Evolutionary conservation across 2,113 vertebrate species (phyloP).

Genomic region (Lepus americanus): DNA sequence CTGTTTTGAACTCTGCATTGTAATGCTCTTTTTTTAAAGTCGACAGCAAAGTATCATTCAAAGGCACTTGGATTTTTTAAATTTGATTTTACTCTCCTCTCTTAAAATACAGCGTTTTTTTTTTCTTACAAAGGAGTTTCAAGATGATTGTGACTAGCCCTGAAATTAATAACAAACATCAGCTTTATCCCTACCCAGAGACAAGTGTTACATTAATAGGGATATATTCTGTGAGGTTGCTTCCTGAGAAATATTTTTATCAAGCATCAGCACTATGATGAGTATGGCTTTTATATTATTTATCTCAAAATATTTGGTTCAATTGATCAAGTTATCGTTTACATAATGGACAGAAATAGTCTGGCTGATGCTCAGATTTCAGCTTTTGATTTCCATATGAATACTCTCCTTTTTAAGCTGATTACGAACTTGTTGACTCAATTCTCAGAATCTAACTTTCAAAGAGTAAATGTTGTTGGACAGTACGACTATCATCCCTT

Average conservation of each 20-base stretch:
- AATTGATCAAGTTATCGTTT: constrained; percentile 9
- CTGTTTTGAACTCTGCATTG: neutral
- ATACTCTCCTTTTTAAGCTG: neutral
- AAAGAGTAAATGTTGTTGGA: neutral
- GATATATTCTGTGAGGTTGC: neutral
- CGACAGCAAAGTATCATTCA: neutral
- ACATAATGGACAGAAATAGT: neutral
- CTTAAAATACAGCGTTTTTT: neutral
- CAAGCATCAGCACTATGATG: neutral
- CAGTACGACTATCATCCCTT: neutral
- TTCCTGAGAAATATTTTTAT: constrained; percentile 57
- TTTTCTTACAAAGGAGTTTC: constrained; percentile 56
- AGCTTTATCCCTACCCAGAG: neutral
- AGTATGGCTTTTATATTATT: constrained; percentile 44
- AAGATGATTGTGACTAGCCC: constrained; percentile 35
- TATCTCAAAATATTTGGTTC: constrained; percentile 42
- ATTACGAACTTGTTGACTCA: constrained; percentile 31
- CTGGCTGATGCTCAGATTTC: neutral
- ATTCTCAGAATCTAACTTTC: constrained; percentile 48
- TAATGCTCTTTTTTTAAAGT: neutral
- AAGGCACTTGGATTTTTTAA: neutral
- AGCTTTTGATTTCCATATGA: constrained; percentile 39
- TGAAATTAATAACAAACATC: constrained; percentile 62
- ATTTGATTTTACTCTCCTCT: constrained; percentile 39
- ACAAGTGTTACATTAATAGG: constrained; percentile 46